Evolutionary conservation across 2,888 invertebrate genomes (phyloP), one percentile per base, ranked within the genome.

Genomic region (Macrophya alboannulata): DNA sequence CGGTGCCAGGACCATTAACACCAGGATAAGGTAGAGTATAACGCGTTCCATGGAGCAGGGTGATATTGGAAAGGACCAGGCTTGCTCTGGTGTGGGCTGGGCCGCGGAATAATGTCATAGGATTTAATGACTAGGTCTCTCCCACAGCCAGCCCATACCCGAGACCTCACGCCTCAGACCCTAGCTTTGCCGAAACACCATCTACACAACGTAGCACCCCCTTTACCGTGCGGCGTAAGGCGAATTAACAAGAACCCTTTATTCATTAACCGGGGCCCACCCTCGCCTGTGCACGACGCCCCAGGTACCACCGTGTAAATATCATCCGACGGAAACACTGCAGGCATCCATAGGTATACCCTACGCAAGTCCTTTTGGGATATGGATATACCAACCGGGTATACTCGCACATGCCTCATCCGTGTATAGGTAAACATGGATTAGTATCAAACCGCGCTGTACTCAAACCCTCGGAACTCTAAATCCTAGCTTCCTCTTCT

Each of bases 181-280:
- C 55, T 72, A 9, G 25, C n/a, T 6, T 21, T 21, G 40, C 10
- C 40, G 40, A 43, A 62, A 37, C 79, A 81, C 59, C 40, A 15
- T 37, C 79, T 21, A 40, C 62, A 51, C 79, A n/a, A 37, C 43
- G 15, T 62, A 40, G 12, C 43, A 43, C 21, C 43, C 59, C 81
- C 62, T 62, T 81, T n/a, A 31, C 81, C 68, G 68, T 25, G 71
- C 31, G 83, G 83, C 68, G 83, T 62, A 40, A 48, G 25, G 31
- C 83, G 68, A 83, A 83, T 68, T 83, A 83, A 83, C 83, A 68
- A 83, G 71, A 68, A 83, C 83, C 83, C 83, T 83, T 83, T 83
- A 83, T 85, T 85, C 85, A 79, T 85, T 82, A 83, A 72, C 83
- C 84, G 59, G n/a, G 31, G 48, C 43, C 5, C 74, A 45, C 55